These are phyloP conservation scores for Andrena fulva DNA, from an alignment of 2,888 invertebrate genomes.

Conservation along the genomic window DNA sequence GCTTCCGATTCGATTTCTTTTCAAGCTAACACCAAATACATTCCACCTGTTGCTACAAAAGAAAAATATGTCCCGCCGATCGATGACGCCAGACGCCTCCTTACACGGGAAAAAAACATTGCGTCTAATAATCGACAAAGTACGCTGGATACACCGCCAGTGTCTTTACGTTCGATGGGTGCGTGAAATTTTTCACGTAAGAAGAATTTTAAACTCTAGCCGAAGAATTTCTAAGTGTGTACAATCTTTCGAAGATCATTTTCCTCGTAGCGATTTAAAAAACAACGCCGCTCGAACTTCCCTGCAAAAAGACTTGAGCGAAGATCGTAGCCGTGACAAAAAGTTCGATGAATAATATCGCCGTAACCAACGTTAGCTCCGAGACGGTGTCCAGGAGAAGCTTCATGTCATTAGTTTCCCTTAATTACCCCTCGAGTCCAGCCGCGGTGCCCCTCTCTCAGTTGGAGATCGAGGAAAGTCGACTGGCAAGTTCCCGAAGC, in stretches of 20 bases:
- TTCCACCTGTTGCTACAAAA: slow-evolving; percentile 71
- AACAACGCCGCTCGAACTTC: neutral
- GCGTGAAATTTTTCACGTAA: neutral
- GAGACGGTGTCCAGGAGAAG: slow-evolving; percentile 15
- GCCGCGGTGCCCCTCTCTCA: neutral
- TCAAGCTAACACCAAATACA: slow-evolving; percentile 44
- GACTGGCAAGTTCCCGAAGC: slow-evolving; percentile 66
- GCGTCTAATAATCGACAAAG: neutral
- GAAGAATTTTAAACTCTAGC: neutral
- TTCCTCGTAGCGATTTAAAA: neutral
- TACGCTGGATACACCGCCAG: neutral
- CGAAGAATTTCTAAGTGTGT: neutral
- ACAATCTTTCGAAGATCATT: neutral
- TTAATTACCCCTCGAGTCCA: slow-evolving; percentile 43
- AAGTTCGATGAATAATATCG: slow-evolving; percentile 39
- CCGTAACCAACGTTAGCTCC: slow-evolving; percentile 4
- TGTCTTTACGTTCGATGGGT: neutral
- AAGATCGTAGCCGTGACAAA: slow-evolving; percentile 15
- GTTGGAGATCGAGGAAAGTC: slow-evolving; percentile 60
- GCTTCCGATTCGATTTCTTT: slow-evolving; percentile 16
- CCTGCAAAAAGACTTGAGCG: neutral
- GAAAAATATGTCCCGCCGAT: slow-evolving; percentile 58
- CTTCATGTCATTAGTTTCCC: slow-evolving; percentile 55
- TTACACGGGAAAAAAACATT: neutral
- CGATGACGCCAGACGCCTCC: neutral